A percentile compares a stretch with the other conserved stretches of the same genome.
Evolutionary conservation across 2,797 vertebrate species (phyloP).

Genomic region (Stomatorhinus walkeri): DNA sequence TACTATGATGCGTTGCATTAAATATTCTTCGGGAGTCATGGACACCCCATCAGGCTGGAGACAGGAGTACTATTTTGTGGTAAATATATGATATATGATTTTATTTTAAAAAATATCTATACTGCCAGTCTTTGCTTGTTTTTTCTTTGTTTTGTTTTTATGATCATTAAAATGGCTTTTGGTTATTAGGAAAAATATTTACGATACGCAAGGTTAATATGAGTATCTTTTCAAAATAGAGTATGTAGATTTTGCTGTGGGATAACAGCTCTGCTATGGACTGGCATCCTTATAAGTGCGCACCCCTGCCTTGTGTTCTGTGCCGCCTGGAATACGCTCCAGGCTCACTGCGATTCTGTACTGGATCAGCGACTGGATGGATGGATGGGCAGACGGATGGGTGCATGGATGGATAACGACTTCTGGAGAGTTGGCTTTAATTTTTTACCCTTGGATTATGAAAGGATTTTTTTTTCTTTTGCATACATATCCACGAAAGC

Average conservation of each 20-base stretch:
- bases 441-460: background rate
- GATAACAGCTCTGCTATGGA: background rate
- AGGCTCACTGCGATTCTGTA: background rate
- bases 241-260: background rate
- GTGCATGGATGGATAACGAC: background rate
- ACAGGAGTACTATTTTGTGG: background rate
- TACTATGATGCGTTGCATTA: background rate
- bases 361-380: background rate
- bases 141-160: background rate
- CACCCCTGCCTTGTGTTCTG: background rate
- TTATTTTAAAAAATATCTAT: background rate
- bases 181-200: background rate
- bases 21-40: background rate
- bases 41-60: background rate
- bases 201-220: background rate
- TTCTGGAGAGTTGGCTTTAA: background rate
- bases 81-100: background rate
- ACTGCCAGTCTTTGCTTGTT: background rate
- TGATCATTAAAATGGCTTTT: background rate
- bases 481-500: background rate
- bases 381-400: background rate
- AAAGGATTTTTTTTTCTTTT: background rate
- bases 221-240: background rate
- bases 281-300: background rate
- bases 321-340: background rate